Evolutionary conservation across 2,113 vertebrate species (phyloP).

Genomic region (Chelonoidis abingdonii): DNA sequence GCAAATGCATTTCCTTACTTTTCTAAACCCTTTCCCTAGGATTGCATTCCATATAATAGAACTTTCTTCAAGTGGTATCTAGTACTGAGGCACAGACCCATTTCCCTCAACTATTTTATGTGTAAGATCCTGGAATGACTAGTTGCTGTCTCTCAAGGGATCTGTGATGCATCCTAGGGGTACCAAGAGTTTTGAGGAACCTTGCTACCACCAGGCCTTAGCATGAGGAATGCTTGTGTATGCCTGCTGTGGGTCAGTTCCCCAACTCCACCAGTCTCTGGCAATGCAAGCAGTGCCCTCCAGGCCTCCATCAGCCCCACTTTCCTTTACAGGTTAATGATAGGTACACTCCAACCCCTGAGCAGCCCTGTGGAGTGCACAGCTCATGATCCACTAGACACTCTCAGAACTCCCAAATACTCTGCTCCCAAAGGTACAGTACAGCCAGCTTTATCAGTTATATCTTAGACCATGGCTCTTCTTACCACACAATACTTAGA

Average conservation of each 20-base stretch:
- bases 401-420: neutral
- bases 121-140: neutral
- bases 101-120: neutral
- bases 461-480: neutral
- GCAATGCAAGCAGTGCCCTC: neutral
- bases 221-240: neutral
- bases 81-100: neutral
- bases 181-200: neutral
- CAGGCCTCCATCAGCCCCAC: neutral
- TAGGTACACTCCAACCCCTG: too few relatives aligned
- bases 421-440: neutral
- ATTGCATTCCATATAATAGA: neutral
- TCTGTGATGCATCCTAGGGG: neutral
- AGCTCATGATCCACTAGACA: neutral
- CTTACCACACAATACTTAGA: neutral
- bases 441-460: neutral
- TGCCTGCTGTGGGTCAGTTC: neutral
- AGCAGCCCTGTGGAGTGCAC: neutral
- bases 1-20: neutral
- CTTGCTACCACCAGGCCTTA: neutral
- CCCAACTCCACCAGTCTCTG: neutral
- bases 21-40: neutral
- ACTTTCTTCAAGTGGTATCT: neutral
- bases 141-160: neutral
- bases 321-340: neutral